Conservation (phyloP, 2,888 invertebrate genomes). For the Agonopterix alstromeriana region DNA sequence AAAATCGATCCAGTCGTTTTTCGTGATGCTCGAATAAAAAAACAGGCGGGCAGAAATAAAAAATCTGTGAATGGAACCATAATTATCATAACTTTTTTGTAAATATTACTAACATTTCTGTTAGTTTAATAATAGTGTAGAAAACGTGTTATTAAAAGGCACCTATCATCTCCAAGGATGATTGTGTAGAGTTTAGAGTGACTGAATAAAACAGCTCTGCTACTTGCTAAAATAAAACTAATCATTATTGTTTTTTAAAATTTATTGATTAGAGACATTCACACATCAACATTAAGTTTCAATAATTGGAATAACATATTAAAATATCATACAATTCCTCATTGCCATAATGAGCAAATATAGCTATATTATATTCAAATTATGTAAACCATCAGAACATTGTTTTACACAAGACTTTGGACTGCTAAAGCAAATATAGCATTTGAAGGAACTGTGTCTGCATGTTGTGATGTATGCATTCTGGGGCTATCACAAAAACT, state of each 20-base stretch:
- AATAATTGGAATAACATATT: slow-evolving; percentile 56
- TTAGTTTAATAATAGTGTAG: no score
- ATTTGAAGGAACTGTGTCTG: background rate
- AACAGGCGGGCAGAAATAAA: no score
- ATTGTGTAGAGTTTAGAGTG: no score
- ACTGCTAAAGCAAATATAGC: background rate
- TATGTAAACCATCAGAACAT: slow-evolving; percentile 4
- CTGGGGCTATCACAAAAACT: background rate
- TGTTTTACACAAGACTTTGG: no score
- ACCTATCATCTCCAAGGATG: no score
- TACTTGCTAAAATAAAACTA: slow-evolving; percentile 9
- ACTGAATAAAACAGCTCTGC: no score
- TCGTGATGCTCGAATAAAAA: no score
- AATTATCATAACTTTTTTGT: no score
- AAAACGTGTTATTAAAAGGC: no score
- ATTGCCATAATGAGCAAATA: slow-evolving; percentile 41
- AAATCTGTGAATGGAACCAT: no score
- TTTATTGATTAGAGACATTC: slow-evolving; percentile 77
- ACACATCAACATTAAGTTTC: slow-evolving; percentile 71
- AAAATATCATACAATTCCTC: slow-evolving; percentile 50
- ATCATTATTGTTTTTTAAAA: slow-evolving; percentile 34
- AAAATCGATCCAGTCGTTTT: no score
- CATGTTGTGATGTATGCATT: slow-evolving; percentile 6
- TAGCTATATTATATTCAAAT: slow-evolving; percentile 16
- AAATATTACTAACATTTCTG: no score